These are phyloP conservation scores for Danio jaintianensis DNA, from an alignment of 2,797 vertebrate species.

Conservation along the genomic window DNA sequence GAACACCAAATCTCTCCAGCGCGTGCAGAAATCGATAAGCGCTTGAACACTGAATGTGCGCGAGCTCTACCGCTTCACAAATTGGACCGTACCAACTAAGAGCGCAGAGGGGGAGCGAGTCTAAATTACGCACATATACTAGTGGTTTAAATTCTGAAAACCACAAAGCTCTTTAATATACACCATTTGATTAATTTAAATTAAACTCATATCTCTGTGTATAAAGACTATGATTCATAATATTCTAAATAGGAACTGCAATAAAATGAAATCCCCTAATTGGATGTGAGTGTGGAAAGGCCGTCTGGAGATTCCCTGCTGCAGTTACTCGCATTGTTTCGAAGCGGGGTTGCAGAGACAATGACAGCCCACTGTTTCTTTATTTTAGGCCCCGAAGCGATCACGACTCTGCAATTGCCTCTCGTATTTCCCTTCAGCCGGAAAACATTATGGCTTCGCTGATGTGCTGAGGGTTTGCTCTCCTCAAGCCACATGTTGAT, in stretches of 20 bases:
- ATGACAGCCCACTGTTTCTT: constrained; percentile 57
- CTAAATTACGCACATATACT: background rate
- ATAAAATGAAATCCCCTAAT: constrained; percentile 2
- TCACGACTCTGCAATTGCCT: constrained; percentile 54
- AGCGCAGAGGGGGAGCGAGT: constrained; percentile 48
- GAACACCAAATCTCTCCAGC: background rate
- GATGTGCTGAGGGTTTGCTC: background rate
- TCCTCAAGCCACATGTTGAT: constrained; percentile 32
- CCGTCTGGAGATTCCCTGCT: constrained; percentile 66
- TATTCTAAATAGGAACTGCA: background rate
- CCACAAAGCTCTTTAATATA: background rate
- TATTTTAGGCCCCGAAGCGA: constrained; percentile 49
- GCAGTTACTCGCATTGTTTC: constrained; percentile 66
- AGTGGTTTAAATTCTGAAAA: background rate
- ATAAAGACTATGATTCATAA: background rate
- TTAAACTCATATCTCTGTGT: too few relatives aligned
- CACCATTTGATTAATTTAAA: rapidly evolving
- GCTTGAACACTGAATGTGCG: constrained; percentile 44
- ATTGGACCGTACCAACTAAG: constrained; percentile 75
- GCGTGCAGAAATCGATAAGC: constrained; percentile 23
- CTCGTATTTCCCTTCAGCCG: background rate
- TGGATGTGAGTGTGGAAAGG: background rate
- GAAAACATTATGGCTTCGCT: constrained; percentile 1
- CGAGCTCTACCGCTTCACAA: constrained; percentile 69
- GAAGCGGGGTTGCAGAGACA: constrained; percentile 61